These are phyloP conservation scores for Ceyx melanurus DNA, from an alignment of 2,113 vertebrate species.

Conservation along the genomic window DNA sequence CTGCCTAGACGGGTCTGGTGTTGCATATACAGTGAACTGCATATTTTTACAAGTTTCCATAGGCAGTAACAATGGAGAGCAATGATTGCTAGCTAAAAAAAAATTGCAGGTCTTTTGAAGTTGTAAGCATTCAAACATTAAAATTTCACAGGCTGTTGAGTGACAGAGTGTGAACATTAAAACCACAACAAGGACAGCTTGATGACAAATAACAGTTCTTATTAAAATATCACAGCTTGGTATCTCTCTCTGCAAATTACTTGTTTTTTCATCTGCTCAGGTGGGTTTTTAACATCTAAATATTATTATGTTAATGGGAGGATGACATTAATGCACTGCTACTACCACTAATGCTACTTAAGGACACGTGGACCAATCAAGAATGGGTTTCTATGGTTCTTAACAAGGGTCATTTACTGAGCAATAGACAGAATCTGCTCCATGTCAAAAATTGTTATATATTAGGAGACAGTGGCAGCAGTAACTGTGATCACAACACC, in stretches of 20 bases:
- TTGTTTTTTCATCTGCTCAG: not conserved
- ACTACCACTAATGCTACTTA: not conserved
- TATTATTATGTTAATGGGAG: not conserved
- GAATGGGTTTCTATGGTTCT: not conserved
- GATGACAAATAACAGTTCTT: not conserved
- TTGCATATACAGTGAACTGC: not conserved
- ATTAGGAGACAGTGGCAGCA: not conserved
- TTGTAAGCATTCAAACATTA: not conserved
- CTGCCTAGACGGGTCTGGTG: not conserved
- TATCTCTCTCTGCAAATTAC: not conserved
- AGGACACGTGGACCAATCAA: not conserved
- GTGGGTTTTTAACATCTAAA: not conserved
- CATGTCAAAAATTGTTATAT: not conserved
- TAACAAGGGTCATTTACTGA: not conserved
- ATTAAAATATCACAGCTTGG: not conserved
- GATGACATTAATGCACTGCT: not conserved
- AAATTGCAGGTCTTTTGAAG: not conserved
- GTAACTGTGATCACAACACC: not conserved
- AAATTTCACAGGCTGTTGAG: not conserved
- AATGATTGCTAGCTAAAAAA: not conserved
- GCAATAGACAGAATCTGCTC: not conserved
- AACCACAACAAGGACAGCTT: not conserved
- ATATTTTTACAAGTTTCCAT: not conserved
- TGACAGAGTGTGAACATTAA: not conserved
- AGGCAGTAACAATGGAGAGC: not conserved